phyloP scores from a whole-genome alignment of 2,888 invertebrate genomes.

The Shargacucullia verbasci region DNA sequence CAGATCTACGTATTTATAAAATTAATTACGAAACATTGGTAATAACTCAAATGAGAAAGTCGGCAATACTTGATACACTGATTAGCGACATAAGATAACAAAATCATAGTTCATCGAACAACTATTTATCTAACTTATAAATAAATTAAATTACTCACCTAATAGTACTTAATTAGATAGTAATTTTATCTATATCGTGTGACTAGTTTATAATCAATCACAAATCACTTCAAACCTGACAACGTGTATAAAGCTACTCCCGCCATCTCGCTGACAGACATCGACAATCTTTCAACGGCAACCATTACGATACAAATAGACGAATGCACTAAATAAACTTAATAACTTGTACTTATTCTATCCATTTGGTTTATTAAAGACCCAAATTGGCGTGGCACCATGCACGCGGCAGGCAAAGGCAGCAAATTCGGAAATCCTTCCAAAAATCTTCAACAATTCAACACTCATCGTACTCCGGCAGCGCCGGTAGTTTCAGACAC shows the following conservation, averaged over 20 bases:
- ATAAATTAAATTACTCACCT: conserved; percentile 40
- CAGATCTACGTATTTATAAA: conserved; percentile 11
- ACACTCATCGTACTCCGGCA: conserved; percentile 81
- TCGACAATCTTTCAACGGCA: conserved; percentile 15
- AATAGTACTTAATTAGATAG: conserved; percentile 29
- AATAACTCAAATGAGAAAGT: conserved; percentile 19
- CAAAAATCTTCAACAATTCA: conserved; percentile 59
- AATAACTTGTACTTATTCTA: conserved; percentile 53
- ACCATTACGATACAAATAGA: conserved; percentile 28
- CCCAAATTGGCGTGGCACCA: conserved; percentile 40
- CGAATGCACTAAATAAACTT: conserved; percentile 41
- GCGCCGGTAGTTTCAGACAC: conserved; percentile 73
- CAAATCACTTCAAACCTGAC: conserved; percentile 43
- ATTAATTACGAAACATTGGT: conserved; percentile 3
- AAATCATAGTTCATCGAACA: conserved; percentile 4
- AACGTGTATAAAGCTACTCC: conserved; percentile 25
- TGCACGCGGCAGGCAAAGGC: conserved; percentile 42
- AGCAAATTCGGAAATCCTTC: conserved; percentile 43
- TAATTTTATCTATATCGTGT: conserved; percentile 24
- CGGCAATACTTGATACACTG: conserved; percentile 12
- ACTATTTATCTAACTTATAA: conserved; percentile 11
- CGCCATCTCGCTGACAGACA: conserved; percentile 26
- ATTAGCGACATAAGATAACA: conserved; percentile 1
- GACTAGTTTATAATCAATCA: conserved; percentile 45
- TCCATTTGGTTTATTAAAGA: conserved; percentile 33